These are phyloP conservation scores for Antheraea mylitta DNA, from an alignment of 1,140 invertebrate species.

Conservation along the genomic window DNA sequence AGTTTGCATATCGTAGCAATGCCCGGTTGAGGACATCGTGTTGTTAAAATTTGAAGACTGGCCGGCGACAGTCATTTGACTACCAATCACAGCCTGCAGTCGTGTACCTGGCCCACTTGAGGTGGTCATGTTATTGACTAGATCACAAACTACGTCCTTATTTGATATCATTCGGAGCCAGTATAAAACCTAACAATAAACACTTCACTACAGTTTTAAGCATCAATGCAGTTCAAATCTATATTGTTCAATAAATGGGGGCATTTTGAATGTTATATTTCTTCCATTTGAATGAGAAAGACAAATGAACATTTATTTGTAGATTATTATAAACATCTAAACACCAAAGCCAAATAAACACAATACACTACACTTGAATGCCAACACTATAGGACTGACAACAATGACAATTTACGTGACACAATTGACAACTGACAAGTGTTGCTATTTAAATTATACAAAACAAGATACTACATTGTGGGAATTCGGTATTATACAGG, in stretches of 20 bases:
- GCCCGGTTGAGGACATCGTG: conserved; percentile 32
- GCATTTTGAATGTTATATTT: not conserved
- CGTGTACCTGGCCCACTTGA: conserved; percentile 42
- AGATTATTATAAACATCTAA: not conserved
- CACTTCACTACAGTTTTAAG: conserved; percentile 4
- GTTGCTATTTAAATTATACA: not conserved
- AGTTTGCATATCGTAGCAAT: conserved; percentile 40
- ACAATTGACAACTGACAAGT: not conserved
- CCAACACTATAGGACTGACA: not conserved
- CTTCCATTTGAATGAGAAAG: not conserved
- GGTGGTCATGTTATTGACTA: conserved; percentile 44
- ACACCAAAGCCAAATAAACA: not conserved
- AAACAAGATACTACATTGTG: not conserved
- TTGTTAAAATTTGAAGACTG: conserved; percentile 15
- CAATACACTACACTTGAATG: not conserved
- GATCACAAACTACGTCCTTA: conserved; percentile 44
- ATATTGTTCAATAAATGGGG: not conserved
- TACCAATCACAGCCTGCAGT: conserved; percentile 38
- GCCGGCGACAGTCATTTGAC: conserved; percentile 39
- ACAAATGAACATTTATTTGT: not conserved
- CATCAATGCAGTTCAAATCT: not conserved
- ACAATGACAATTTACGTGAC: not conserved
- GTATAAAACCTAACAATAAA: conserved; percentile 12
- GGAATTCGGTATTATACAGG: no score
- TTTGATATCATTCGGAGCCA: conserved; percentile 39